Conservation (phyloP, 2,888 invertebrate species). For the Cyclophora albipunctata region DNA sequence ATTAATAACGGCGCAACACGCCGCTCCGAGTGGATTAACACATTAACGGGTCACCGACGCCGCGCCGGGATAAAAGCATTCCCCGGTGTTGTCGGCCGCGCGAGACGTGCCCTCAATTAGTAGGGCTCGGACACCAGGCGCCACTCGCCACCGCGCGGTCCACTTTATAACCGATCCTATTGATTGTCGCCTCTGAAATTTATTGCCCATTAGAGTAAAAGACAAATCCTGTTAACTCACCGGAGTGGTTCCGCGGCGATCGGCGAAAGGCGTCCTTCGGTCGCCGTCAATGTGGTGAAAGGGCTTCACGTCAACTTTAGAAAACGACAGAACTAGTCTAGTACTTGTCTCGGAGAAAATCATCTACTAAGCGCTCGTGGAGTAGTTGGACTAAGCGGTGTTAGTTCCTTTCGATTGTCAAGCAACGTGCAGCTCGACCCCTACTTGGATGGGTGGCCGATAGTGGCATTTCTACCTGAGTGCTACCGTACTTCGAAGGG, state of each 20-base stretch:
- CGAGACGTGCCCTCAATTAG: conserved; percentile 30
- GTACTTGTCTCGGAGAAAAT: too few relatives aligned
- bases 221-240: conserved; percentile 19
- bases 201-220: conserved; percentile 22
- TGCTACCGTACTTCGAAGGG: too few relatives aligned
- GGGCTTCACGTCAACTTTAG: too few relatives aligned
- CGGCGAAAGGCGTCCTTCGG: neutral
- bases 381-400: too few relatives aligned
- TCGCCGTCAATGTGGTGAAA: neutral
- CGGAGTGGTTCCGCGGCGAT: conserved; percentile 4
- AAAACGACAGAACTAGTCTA: too few relatives aligned
- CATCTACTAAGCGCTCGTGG: too few relatives aligned
- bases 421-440: too few relatives aligned
- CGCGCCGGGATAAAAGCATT: conserved; percentile 64
- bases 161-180: conserved; percentile 17
- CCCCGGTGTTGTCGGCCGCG: conserved; percentile 42
- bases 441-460: too few relatives aligned
- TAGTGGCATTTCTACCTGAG: too few relatives aligned
- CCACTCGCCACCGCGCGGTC: conserved; percentile 14
- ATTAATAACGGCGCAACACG: conserved; percentile 62
- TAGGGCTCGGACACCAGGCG: conserved; percentile 21
- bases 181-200: conserved; percentile 18
- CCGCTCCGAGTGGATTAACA: conserved; percentile 68
- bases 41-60: conserved; percentile 56
- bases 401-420: too few relatives aligned